Conservation (phyloP, 2,113 vertebrate species). For the Pseudorectes ferrugineus region DNA sequence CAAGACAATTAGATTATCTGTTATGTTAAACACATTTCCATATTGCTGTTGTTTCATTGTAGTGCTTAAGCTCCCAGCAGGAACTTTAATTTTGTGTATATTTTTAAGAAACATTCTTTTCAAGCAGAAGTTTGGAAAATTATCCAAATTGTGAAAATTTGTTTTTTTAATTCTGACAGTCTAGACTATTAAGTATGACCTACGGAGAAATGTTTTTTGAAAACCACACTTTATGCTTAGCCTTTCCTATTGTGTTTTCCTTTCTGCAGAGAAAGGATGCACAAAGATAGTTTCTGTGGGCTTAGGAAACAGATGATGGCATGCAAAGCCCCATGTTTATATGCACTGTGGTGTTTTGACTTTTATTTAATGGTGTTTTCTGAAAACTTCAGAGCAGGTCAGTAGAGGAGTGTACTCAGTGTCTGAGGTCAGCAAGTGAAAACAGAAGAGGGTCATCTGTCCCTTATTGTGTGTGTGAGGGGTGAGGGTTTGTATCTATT, state of each 20-base stretch:
- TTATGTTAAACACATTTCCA: neutral
- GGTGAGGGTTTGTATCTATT: neutral
- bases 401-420: neutral
- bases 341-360: neutral
- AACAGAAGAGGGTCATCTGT: neutral
- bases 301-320: conserved; percentile 1
- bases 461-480: neutral
- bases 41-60: neutral
- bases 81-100: neutral
- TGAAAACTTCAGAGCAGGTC: neutral
- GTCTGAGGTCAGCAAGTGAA: neutral
- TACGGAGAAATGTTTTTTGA: neutral
- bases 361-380: neutral
- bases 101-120: neutral
- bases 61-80: neutral
- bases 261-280: neutral
- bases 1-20: neutral
- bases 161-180: neutral
- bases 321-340: neutral
- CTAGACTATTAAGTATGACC: neutral
- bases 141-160: too few species aligned
- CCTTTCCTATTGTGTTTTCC: neutral
- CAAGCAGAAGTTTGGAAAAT: neutral
- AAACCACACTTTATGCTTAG: neutral
- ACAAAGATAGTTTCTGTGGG: neutral